Conservation (phyloP, 2,113 vertebrate genomes). For the Misgurnus mizolepis region DNA sequence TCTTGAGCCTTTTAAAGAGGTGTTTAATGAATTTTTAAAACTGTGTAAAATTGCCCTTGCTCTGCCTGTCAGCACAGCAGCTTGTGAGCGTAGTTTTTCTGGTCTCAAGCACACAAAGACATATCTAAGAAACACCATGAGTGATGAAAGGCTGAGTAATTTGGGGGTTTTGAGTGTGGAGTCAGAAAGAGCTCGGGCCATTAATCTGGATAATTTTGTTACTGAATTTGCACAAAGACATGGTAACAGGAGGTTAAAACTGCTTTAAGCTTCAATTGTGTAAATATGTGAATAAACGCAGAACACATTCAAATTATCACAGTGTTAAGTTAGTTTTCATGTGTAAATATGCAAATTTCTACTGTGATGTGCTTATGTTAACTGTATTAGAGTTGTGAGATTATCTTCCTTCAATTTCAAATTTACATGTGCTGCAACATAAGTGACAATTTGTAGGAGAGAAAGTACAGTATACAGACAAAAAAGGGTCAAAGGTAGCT, state of each 20-base stretch:
- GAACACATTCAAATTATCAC: too few species aligned
- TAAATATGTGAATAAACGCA: too few species aligned
- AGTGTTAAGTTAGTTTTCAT: too few species aligned
- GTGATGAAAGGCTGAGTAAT: slow-evolving; percentile 31
- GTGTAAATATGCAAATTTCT: too few species aligned
- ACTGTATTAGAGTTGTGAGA: too few species aligned
- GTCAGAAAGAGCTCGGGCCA: slow-evolving; percentile 22
- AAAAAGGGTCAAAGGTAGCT: too few species aligned
- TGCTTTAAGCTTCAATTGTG: background rate
- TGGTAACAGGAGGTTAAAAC: slow-evolving; percentile 35
- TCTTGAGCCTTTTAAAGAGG: slow-evolving; percentile 15
- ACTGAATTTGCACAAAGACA: slow-evolving; percentile 42
- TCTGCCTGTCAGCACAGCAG: slow-evolving; percentile 21
- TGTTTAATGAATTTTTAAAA: slow-evolving; percentile 34
- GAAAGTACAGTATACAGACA: too few species aligned
- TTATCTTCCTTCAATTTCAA: too few species aligned
- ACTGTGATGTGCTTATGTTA: too few species aligned
- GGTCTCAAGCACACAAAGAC: slow-evolving; percentile 22
- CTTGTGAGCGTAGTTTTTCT: slow-evolving; percentile 27
- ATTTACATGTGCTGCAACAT: background rate
- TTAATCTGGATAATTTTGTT: slow-evolving; percentile 27
- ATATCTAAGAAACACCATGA: slow-evolving; percentile 35
- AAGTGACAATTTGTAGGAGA: too few species aligned
- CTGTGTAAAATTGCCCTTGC: slow-evolving; percentile 34
- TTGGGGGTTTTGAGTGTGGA: slow-evolving; percentile 26